Base-by-base conservation (phyloP, 1,140 invertebrate genomes). In the Drosophila sp. region DNA sequence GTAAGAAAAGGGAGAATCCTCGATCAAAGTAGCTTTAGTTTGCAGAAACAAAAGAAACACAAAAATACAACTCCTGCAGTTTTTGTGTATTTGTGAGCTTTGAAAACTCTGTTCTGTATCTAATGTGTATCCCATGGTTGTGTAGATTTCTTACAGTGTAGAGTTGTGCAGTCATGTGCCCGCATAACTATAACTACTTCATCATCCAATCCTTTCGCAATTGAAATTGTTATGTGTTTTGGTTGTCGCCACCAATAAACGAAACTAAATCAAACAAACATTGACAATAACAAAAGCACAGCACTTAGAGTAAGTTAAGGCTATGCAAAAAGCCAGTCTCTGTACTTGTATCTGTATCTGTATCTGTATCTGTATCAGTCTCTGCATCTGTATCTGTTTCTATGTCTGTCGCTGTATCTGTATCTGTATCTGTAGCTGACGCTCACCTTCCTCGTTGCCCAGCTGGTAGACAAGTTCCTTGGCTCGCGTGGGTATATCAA, bases 401-500 rank as follows among this genome's bases (percentile, higher is more conserved):
- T 29, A 0, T n/a, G 3, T 45, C 41, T 45, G 2, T 7, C 0
- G 0, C 14, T 45, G 7, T 16, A 7, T 14, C 40, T n/a, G 7
- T 45, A 1, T 54, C 7, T 9, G 29, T 7, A n/a, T 40, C 41
- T 46, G 11, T 9, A n/a, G 16, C 18, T 53, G 41, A 13, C 18
- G 27, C 86, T 78, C 79, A 92, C 91, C 90, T 91, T 92, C 91
- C 82, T 96, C 96, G 90, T 97, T 97, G 51, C 97, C 97, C 34
- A 99, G 94, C 92, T 98, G 95, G 94, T 99, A 97, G 8, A 99
- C 96, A 5, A 99, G 93, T 83, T 98, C 96, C 76, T 97, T 95
- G 4, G 98, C 98, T 90, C 98, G 98, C 46, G 95, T 96, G 21
- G 98, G 98, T 91, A 99, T 99, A 38, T 96, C 97, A 92, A 97